phyloP scores from a whole-genome alignment of 2,888 invertebrate genomes.

The Lithophane ornitopus region DNA sequence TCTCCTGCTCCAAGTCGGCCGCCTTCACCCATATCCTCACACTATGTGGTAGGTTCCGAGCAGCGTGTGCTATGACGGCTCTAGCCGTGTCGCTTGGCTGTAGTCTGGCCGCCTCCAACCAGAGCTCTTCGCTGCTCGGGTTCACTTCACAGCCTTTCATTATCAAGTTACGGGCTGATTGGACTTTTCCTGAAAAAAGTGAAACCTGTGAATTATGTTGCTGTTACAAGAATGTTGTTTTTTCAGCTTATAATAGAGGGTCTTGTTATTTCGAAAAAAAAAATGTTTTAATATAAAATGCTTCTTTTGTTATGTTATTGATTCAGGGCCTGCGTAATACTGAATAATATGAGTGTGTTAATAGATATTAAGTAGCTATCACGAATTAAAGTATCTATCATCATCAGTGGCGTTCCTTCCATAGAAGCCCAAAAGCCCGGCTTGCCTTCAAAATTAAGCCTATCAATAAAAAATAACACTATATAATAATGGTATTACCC shows the following conservation, averaged over 20 bases:
- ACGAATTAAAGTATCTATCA: neutral
- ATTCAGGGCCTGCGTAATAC: neutral
- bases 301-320: neutral
- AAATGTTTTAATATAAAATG: neutral
- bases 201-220: neutral
- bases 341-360: neutral
- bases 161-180: slow-evolving; percentile 98
- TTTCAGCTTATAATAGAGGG: no score
- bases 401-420: no score
- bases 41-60: slow-evolving; percentile 98
- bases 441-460: no score
- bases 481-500: no score
- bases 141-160: slow-evolving; percentile 99
- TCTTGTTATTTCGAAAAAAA: neutral
- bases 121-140: slow-evolving; percentile 98
- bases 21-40: slow-evolving; percentile 99
- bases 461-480: no score
- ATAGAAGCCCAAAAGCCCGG: no score
- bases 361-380: no score
- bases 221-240: neutral
- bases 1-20: slow-evolving; percentile 97
- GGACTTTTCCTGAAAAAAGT: slow-evolving; percentile 92
- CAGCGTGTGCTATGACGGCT: slow-evolving; percentile 99
- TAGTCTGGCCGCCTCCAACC: slow-evolving; percentile 98
- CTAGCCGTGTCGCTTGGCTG: slow-evolving; percentile 98